phyloP scores from a whole-genome alignment of 2,888 invertebrate genomes.

The Metopia argyrocephala region DNA sequence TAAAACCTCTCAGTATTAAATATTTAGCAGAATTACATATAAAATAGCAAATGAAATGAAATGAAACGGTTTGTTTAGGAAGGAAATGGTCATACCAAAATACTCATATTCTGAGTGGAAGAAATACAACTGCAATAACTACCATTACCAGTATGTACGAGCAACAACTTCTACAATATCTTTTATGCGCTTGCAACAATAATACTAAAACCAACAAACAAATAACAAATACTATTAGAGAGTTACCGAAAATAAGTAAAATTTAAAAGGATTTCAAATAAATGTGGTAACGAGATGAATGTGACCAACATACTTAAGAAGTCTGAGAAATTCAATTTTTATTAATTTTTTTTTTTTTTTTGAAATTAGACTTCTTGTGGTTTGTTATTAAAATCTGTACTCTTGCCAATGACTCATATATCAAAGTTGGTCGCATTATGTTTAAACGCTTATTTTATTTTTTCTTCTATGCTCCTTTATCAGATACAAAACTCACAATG shows the following conservation, averaged over 20 bases:
- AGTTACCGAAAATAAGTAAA: constrained; percentile 33
- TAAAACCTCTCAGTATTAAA: no score
- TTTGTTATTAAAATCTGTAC: no score
- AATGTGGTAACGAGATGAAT: neutral
- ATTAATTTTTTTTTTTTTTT: no score
- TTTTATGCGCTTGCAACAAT: neutral
- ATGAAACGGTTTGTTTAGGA: constrained; percentile 47
- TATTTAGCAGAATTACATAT: neutral
- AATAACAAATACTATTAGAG: constrained; percentile 48
- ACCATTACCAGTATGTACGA: no score
- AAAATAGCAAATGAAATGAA: constrained; percentile 26
- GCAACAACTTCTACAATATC: neutral
- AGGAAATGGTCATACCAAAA: constrained; percentile 56
- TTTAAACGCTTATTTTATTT: neutral
- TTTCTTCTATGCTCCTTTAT: neutral
- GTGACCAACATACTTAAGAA: constrained; percentile 14
- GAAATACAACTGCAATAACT: neutral
- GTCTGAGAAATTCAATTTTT: no score
- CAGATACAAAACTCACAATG: constrained; percentile 24
- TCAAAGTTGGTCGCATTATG: constrained; percentile 9
- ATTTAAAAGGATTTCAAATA: neutral
- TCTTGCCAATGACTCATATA: neutral
- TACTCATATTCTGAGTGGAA: neutral
- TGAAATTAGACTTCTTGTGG: no score
- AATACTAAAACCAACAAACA: constrained; percentile 46